Percentiles rank a stretch among this genome's conserved stretches.
phyloP scores from a whole-genome alignment of 2,797 vertebrate genomes.

The Myotis pilosus region DNA sequence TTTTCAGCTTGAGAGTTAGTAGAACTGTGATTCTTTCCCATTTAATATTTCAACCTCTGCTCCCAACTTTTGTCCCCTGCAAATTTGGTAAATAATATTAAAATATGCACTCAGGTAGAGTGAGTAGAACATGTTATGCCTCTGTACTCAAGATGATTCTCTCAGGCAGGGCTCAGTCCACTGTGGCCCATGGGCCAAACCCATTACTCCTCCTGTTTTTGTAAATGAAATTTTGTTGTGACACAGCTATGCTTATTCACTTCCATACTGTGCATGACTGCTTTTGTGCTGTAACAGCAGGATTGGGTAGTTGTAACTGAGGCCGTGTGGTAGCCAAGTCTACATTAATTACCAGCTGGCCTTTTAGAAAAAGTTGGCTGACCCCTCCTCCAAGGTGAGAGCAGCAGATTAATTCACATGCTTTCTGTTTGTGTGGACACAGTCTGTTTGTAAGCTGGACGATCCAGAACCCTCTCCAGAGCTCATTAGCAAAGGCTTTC shows the following conservation, averaged over 20 bases:
- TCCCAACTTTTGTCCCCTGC: not conserved
- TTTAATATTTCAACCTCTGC: not conserved
- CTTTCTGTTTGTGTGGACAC: not conserved
- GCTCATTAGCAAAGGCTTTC: not conserved
- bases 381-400: not conserved
- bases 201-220: not conserved
- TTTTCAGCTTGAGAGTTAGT: not conserved
- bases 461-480: not conserved
- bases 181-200: not conserved
- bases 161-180: not conserved
- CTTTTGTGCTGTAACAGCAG: not conserved
- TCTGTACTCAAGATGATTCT: not conserved
- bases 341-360: not conserved
- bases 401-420: not conserved
- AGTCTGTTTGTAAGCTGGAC: not conserved
- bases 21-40: not conserved
- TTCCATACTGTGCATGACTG: fast-evolving
- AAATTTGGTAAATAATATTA: not conserved
- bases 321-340: not conserved
- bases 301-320: not conserved
- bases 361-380: not conserved
- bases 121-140: not conserved
- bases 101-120: not conserved
- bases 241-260: not conserved
- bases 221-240: not conserved